Conservation (phyloP, 2,797 vertebrate genomes). For the Chelmon rostratus region DNA sequence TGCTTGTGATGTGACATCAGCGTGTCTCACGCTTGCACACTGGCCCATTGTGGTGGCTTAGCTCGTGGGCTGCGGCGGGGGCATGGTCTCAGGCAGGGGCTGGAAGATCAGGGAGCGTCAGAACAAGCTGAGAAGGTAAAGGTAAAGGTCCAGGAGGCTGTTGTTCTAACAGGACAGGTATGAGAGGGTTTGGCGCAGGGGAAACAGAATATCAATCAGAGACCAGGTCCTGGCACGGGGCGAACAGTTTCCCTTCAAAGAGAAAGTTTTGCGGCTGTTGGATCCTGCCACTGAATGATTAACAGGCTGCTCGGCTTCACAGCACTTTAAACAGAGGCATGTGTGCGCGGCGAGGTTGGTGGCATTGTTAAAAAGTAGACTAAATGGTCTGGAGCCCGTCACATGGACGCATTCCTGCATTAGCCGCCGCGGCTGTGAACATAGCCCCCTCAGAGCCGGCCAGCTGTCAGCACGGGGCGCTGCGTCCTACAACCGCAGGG, state of each 20-base stretch:
- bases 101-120: constrained; percentile 27
- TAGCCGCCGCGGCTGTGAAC: constrained; percentile 78
- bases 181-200: constrained; percentile 6
- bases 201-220: constrained; percentile 40
- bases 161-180: constrained; percentile 13
- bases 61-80: constrained; percentile 60
- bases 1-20: constrained; percentile 86
- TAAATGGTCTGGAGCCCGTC: constrained; percentile 83
- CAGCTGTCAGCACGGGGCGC: constrained; percentile 61
- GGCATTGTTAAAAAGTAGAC: constrained; percentile 77
- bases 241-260: constrained; percentile 57
- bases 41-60: constrained; percentile 82
- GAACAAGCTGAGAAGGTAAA: constrained; percentile 41
- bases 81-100: constrained; percentile 39
- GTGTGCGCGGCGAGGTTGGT: constrained; percentile 63
- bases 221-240: constrained; percentile 31
- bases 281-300: constrained; percentile 79
- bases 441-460: constrained; percentile 62
- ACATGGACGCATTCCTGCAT: constrained; percentile 86
- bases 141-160: constrained; percentile 6
- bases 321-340: constrained; percentile 73
- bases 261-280: constrained; percentile 58
- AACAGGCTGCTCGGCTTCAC: constrained; percentile 75
- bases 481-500: constrained; percentile 51
- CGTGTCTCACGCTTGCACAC: constrained; percentile 78